Evolutionary conservation across 2,888 invertebrate species (phyloP).

Genomic region (Papilio elwesi): DNA sequence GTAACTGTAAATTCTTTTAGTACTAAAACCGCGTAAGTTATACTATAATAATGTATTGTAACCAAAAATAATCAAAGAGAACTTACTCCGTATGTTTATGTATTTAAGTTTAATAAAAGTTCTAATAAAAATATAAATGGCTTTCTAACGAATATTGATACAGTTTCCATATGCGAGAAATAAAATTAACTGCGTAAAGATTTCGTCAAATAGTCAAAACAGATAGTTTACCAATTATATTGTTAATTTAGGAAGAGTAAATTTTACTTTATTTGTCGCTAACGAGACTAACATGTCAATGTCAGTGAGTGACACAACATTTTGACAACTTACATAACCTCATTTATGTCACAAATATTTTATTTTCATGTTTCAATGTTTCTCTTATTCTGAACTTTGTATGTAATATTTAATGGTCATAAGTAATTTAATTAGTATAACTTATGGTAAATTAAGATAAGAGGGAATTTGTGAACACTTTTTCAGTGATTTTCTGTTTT

Average conservation of each 20-base stretch:
- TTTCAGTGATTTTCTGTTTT: conserved; percentile 5
- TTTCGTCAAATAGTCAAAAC: too few species aligned
- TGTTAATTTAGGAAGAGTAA: background rate
- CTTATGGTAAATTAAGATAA: conserved; percentile 15
- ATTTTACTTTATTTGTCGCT: conserved; percentile 6
- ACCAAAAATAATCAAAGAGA: conserved; percentile 45
- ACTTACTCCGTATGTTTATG: conserved; percentile 48
- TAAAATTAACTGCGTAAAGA: background rate
- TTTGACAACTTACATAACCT: conserved; percentile 11
- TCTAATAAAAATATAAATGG: conserved; percentile 51
- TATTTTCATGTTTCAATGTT: background rate
- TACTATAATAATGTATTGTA: conserved; percentile 37
- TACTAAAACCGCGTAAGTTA: conserved; percentile 47
- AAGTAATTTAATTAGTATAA: conserved; percentile 25
- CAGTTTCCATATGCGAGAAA: background rate
- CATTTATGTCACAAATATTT: conserved; percentile 9
- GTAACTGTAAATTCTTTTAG: conserved; percentile 77
- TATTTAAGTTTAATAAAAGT: conserved; percentile 52
- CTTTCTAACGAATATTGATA: background rate
- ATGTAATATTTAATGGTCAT: conserved; percentile 17
- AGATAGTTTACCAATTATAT: background rate
- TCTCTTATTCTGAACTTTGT: conserved; percentile 15
- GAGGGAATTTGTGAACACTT: conserved; percentile 22
- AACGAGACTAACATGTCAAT: conserved; percentile 5
- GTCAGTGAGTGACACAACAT: background rate